Evolutionary conservation across 2,888 invertebrate species (phyloP).

Genomic region (Synanthedon myopaeformis): DNA sequence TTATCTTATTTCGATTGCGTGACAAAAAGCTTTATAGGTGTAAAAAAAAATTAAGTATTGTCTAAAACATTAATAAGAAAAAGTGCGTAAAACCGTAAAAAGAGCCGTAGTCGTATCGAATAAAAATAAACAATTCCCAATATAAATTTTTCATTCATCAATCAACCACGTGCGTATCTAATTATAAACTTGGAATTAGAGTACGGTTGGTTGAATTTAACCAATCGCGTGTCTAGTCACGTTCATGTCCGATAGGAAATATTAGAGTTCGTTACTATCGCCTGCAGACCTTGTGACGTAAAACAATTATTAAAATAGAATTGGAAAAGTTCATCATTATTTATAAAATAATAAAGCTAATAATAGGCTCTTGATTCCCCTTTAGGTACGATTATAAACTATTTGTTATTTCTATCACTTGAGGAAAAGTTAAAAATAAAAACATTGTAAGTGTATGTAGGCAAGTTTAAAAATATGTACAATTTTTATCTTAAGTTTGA

Average conservation of each 20-base stretch:
- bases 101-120: too few relatives aligned
- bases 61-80: too few relatives aligned
- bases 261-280: constrained; percentile 4
- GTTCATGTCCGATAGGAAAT: constrained; percentile 3
- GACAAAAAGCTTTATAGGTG: too few relatives aligned
- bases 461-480: too few relatives aligned
- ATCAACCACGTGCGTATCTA: constrained; percentile 11
- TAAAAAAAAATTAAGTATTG: too few relatives aligned
- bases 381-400: not conserved
- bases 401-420: not conserved
- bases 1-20: too few relatives aligned
- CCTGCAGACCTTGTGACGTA: constrained; percentile 10
- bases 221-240: constrained; percentile 10
- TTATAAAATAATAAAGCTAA: not conserved
- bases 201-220: not conserved
- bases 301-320: constrained; percentile 1
- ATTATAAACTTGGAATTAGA: constrained; percentile 10
- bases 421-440: not conserved
- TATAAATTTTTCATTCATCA: constrained; percentile 11
- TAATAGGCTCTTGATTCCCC: too few relatives aligned
- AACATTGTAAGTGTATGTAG: not conserved
- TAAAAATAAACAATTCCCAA: constrained; percentile 10
- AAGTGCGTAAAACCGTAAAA: too few relatives aligned
- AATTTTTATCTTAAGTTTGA: too few relatives aligned
- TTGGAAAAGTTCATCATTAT: not conserved